Evolutionary conservation across 1,140 invertebrate species (phyloP).

Genomic region (Periplaneta americana): DNA sequence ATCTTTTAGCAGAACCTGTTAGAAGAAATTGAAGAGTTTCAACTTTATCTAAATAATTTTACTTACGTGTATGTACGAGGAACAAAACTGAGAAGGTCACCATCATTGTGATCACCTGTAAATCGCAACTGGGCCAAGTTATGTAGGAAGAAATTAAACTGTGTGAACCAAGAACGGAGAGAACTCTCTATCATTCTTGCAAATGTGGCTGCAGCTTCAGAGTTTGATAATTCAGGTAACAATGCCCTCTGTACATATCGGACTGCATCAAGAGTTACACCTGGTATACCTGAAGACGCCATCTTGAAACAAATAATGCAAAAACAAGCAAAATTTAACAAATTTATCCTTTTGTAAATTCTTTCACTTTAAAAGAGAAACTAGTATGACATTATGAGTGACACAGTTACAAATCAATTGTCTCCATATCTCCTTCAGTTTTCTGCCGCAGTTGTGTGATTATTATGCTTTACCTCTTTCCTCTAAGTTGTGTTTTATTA

Average conservation of each 20-base stretch:
- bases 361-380: too few relatives aligned
- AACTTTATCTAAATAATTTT: background rate
- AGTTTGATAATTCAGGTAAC: conserved; percentile 82
- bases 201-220: conserved; percentile 90
- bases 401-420: too few relatives aligned
- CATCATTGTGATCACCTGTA: conserved; percentile 75
- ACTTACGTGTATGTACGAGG: conserved; percentile 88
- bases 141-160: conserved; percentile 97
- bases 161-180: conserved; percentile 82
- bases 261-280: conserved; percentile 87
- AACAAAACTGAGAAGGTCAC: conserved; percentile 86
- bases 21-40: too few relatives aligned
- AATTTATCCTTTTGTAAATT: too few relatives aligned
- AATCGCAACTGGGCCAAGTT: conserved; percentile 93
- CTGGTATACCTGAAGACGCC: conserved; percentile 90
- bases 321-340: too few relatives aligned
- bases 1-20: too few relatives aligned
- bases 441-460: too few relatives aligned
- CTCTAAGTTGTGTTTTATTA: too few relatives aligned
- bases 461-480: too few relatives aligned
- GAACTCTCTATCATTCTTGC: conserved; percentile 88
- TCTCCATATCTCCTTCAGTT: too few relatives aligned
- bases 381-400: too few relatives aligned
- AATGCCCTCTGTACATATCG: conserved; percentile 88
- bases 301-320: conserved; percentile 71